These are phyloP conservation scores for Shinisaurus crocodilurus DNA, from an alignment of 2,113 vertebrate genomes.

Conservation along the genomic window DNA sequence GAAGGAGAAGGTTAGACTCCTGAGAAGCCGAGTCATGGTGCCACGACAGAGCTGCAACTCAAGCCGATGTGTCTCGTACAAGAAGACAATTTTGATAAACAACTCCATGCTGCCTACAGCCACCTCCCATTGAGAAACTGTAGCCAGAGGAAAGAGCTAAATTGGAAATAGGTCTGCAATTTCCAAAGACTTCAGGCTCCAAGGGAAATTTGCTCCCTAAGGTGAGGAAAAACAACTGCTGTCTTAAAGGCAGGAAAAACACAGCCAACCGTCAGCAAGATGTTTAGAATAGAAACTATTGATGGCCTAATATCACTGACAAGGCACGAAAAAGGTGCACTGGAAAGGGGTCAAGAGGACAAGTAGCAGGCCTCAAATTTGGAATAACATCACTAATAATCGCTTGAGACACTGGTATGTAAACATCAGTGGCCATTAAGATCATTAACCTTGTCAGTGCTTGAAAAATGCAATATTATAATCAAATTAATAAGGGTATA, in stretches of 20 bases:
- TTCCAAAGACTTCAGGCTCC: slow-evolving; percentile 25
- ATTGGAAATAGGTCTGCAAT: not conserved
- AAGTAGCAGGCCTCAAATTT: slow-evolving; percentile 28
- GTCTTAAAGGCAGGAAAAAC: slow-evolving; percentile 39
- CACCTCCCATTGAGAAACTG: not conserved
- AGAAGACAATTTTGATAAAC: slow-evolving; percentile 3
- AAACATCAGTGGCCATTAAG: slow-evolving; percentile 31
- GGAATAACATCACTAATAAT: slow-evolving; percentile 25
- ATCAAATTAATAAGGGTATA: not conserved
- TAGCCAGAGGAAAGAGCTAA: not conserved
- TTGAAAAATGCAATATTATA: slow-evolving; percentile 31
- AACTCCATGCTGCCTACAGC: not conserved
- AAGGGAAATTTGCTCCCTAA: slow-evolving; percentile 17
- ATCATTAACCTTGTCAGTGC: not conserved
- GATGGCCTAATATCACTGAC: slow-evolving; percentile 30
- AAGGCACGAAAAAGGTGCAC: slow-evolving; percentile 34
- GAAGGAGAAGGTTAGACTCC: not conserved
- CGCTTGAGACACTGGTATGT: not conserved
- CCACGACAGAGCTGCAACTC: not conserved
- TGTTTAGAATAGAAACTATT: slow-evolving; percentile 33
- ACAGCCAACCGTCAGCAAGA: slow-evolving; percentile 18
- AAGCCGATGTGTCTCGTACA: not conserved
- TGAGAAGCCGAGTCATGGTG: not conserved
- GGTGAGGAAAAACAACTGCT: slow-evolving; percentile 47
- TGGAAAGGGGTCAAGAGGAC: slow-evolving; percentile 48